Evolutionary conservation across 30 jellyfish, hydroid and myxozoan species (phyloP), one percentile per base, ranked within the genome.

Genomic region (Mastigias papua): DNA sequence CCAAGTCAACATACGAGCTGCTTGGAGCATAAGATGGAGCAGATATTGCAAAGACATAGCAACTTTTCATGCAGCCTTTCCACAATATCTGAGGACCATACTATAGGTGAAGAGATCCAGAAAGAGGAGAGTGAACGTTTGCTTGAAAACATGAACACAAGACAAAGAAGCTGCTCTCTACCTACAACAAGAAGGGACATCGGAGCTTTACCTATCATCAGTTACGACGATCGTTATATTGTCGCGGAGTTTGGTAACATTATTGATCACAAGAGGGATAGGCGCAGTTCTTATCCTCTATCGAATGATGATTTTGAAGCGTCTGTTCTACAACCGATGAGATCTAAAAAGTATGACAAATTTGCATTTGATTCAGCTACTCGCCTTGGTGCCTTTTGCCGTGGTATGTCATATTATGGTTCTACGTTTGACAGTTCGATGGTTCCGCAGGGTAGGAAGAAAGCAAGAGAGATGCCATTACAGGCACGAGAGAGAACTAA

Each of bases 1-100:
- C 97, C 97, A 35, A 91, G 97, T 49, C 92, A 85, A 69, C 97
- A 91, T 48, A 74, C 92, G 3, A 90, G 85, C 35, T 91, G 97
- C 28, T 46, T 74, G 66, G 92, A 84, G 46, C 93, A 84, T 61
- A 89, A 85, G 68, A 27, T 85, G 20, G 94, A 85, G 88, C 94
- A 79, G 20, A 71, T 85, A 58, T 48, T 78, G 68, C 85, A 73
- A 37, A 58, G 87, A 28, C 50, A 73, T 15, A 57, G 73, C 17
- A 50, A 29, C 17, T 34, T 63, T 21, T 48, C 31, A 6, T 46
- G 48, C 23, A 82, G 67, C 67, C 29, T 30, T 15, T 34, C 80
- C 11, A 73, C 70, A 4, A 25, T 51, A 33, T 60, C 30, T 2
- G 78, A 73, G 17, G 37, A 61, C 21, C 17, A 21, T 15, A 2